Evolutionary conservation across 2,113 vertebrate genomes (phyloP).

Genomic region (Orcinus orca): DNA sequence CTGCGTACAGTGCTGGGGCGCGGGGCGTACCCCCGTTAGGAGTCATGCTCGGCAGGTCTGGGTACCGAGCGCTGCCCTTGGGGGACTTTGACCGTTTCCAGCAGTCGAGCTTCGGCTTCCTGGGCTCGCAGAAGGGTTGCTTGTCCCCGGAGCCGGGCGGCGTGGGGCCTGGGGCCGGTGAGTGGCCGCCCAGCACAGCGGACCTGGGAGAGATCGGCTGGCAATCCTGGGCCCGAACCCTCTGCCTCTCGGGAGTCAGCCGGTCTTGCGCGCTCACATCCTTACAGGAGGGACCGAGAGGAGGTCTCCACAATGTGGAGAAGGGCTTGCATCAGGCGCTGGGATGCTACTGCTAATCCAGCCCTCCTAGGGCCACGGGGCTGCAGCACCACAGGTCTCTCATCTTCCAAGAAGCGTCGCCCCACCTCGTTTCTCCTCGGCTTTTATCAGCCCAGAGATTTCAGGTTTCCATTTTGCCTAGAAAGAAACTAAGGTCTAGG

Average conservation of each 20-base stretch:
- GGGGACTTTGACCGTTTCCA: constrained; percentile 79
- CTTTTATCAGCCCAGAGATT: not conserved
- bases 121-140: constrained; percentile 74
- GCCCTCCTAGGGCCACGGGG: not conserved
- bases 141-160: constrained; percentile 64
- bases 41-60: constrained; percentile 81
- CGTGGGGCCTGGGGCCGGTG: constrained; percentile 57
- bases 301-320: not conserved
- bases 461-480: not conserved
- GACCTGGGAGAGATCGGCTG: not conserved
- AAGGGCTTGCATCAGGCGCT: not conserved
- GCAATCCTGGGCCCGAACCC: not conserved
- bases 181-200: constrained; percentile 47
- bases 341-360: not conserved
- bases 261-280: not conserved
- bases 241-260: not conserved
- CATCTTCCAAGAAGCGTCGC: not conserved
- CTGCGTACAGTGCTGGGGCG: rapidly evolving
- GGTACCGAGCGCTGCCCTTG: constrained; percentile 85
- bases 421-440: not conserved
- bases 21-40: not conserved
- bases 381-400: not conserved
- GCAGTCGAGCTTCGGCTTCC: constrained; percentile 83
- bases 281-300: not conserved
- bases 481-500: not conserved